Evolutionary conservation across 2,888 invertebrate species (phyloP).

Genomic region (Lutraria lutraria): DNA sequence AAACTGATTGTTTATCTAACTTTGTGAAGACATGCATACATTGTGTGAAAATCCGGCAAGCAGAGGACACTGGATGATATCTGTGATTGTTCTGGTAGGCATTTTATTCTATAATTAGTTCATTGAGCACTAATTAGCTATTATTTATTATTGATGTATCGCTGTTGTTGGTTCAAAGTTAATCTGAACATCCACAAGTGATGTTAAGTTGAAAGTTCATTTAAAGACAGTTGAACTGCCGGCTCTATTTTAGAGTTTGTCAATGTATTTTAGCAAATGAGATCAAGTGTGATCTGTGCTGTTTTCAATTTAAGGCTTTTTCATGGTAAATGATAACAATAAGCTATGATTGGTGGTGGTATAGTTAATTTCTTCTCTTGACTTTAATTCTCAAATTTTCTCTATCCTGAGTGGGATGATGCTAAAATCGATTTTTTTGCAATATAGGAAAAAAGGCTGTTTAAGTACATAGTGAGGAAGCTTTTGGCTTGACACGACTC

Average conservation of each 20-base stretch:
- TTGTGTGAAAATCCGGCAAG: not conserved
- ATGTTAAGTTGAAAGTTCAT: too few relatives aligned
- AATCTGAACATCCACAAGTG: not conserved
- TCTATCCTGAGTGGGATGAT: too few relatives aligned
- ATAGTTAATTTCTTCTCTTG: not conserved
- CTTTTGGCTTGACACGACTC: not conserved
- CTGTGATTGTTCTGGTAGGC: not conserved
- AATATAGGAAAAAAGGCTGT: too few relatives aligned
- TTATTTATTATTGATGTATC: not conserved
- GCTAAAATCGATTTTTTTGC: too few relatives aligned
- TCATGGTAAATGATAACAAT: not conserved
- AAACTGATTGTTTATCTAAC: not conserved
- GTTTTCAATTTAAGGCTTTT: not conserved
- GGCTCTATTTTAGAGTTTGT: not conserved
- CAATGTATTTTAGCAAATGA: not conserved
- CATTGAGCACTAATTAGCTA: not conserved
- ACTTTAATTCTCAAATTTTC: not conserved
- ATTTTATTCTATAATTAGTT: slow-evolving; percentile 2
- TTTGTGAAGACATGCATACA: not conserved
- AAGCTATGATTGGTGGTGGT: not conserved
- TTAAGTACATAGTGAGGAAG: too few relatives aligned
- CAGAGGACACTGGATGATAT: slow-evolving; percentile 8
- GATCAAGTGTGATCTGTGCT: not conserved
- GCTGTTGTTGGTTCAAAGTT: not conserved
- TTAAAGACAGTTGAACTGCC: not conserved